Evolutionary conservation across 2,888 invertebrate species (phyloP).

Genomic region (Coelopa pilipes): DNA sequence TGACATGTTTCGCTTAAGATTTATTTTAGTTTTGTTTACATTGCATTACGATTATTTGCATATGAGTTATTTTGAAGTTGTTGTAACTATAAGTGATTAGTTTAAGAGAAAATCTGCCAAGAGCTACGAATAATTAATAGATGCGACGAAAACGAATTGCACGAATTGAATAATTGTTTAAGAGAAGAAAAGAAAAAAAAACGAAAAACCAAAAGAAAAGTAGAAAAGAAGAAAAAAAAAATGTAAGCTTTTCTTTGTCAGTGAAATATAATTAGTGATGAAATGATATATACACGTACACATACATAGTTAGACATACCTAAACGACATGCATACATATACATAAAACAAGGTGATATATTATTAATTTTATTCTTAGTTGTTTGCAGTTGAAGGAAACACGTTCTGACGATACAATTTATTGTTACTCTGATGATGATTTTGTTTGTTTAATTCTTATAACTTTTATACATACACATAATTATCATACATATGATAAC

Average conservation of each 20-base stretch:
- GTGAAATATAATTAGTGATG: no score
- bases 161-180: background rate
- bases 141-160: conserved; percentile 8
- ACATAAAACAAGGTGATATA: conserved; percentile 55
- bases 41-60: background rate
- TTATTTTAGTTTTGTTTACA: conserved; percentile 10
- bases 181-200: background rate
- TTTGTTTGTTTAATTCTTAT: background rate
- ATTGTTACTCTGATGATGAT: no score
- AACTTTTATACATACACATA: conserved; percentile 31
- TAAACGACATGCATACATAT: conserved; percentile 36
- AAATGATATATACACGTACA: conserved; percentile 37
- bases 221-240: conserved; percentile 44
- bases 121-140: conserved; percentile 23
- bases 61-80: conserved; percentile 1
- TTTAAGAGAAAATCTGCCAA: conserved; percentile 30
- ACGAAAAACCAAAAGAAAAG: conserved; percentile 20
- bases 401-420: no score
- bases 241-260: no score
- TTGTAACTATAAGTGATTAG: conserved; percentile 13
- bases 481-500: background rate
- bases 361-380: conserved; percentile 47
- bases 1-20: background rate
- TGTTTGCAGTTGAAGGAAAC: no score
- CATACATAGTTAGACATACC: conserved; percentile 33